Percentiles rank a stretch among this genome's conserved stretches.
Evolutionary conservation across 2,797 vertebrate genomes (phyloP).

Genomic region (Poecile montanus): DNA sequence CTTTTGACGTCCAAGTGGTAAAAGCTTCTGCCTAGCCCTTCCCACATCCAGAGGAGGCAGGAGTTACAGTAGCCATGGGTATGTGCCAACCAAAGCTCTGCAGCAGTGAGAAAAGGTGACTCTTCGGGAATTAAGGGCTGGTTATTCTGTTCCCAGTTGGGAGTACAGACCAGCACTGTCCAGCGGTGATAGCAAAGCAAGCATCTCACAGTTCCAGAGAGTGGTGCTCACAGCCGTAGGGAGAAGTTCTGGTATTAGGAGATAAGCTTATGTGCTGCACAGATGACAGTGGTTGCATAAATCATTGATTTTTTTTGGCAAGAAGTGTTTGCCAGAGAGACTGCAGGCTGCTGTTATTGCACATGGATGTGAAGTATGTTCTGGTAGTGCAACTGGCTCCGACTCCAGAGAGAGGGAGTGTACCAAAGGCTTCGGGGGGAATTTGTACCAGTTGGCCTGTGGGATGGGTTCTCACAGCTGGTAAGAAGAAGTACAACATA

Average conservation of each 20-base stretch:
- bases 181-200: neutral
- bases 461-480: neutral
- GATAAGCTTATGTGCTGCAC: neutral
- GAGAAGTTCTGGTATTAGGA: neutral
- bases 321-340: neutral
- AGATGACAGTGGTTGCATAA: neutral
- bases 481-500: neutral
- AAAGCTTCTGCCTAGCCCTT: neutral
- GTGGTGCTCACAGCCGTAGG: neutral
- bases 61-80: neutral
- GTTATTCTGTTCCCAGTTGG: neutral
- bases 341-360: neutral
- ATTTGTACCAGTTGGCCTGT: neutral
- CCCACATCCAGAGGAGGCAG: neutral
- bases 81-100: neutral
- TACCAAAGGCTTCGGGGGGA: neutral
- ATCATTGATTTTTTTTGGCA: neutral
- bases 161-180: neutral
- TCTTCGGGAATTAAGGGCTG: neutral
- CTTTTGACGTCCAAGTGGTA: neutral
- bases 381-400: neutral
- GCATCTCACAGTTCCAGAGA: neutral
- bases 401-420: neutral
- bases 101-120: neutral
- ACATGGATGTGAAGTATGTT: neutral